phyloP scores from a whole-genome alignment of 2,888 invertebrate species.

The Sipha maydis region DNA sequence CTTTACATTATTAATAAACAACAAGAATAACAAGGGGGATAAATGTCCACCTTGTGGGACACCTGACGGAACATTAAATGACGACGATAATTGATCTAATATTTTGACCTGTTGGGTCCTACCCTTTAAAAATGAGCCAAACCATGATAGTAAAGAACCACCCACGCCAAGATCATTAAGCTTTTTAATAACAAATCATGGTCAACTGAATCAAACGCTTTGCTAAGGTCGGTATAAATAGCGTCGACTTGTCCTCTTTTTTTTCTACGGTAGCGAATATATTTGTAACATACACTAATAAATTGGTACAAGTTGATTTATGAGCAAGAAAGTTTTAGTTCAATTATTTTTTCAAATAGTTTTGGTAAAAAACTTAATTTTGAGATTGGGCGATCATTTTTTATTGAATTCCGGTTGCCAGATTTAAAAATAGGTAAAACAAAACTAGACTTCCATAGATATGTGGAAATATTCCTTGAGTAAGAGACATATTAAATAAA shows the following conservation, averaged over 20 bases:
- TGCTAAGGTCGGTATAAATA: conserved; percentile 38
- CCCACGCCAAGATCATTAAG: conserved; percentile 62
- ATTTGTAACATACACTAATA: too few relatives aligned
- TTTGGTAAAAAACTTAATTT: conserved; percentile 45
- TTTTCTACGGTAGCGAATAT: too few relatives aligned
- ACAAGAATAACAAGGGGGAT: conserved; percentile 63
- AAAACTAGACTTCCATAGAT: too few relatives aligned
- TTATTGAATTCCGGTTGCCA: conserved; percentile 42
- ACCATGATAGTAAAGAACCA: conserved; percentile 62
- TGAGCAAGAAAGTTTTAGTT: background rate
- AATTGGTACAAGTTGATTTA: too few relatives aligned
- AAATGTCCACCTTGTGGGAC: background rate
- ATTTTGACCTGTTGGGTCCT: background rate
- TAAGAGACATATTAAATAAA: too few relatives aligned
- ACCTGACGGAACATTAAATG: too few relatives aligned
- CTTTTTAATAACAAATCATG: conserved; percentile 63
- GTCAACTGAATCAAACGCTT: conserved; percentile 64
- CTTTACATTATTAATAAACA: conserved; percentile 56
- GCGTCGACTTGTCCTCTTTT: too few relatives aligned
- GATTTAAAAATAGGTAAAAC: conserved; percentile 38
- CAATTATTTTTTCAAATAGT: conserved; percentile 55
- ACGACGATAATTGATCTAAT: too few relatives aligned
- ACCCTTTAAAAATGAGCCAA: conserved; percentile 62
- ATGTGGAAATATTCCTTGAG: too few relatives aligned
- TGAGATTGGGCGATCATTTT: conserved; percentile 61